Evolutionary conservation across 2,888 invertebrate genomes (phyloP), one percentile per base, ranked within the genome.

Genomic region (Chaitophorus viminalis): DNA sequence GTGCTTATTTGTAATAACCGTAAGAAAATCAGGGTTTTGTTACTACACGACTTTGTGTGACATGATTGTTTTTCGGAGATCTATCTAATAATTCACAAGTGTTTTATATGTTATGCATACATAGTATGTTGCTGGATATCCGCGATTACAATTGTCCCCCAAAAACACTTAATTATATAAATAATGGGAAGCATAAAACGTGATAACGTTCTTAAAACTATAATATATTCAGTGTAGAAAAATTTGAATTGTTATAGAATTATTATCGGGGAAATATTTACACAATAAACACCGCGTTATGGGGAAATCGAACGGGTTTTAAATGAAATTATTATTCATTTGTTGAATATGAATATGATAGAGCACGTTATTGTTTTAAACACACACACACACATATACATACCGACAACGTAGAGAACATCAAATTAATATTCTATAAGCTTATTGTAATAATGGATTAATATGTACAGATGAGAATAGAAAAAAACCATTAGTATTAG

Each of bases 11-110:
- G 54, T 46, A 8, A 4, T 18, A 21, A 21, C 1, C 6, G 46
- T 29, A 65, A 79, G 29, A 18, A 81, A 68, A 68, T 81, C 46
- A 14, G 68, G 39, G n/a, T n/a, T 18, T 29, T 70, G 17, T 68
- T 81, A 39, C 81, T 21, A 60, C 21, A 60, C n/a, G n/a, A n/a
- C 60, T 60, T 18, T 29, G 39, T 31, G 39, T 68, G 29, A 21
- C 31, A 21, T 25, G 29, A n/a, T n/a, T n/a, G 68, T 11, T 29
- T 70, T 31, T 46, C 8, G 4, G 21, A 8, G 46, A 81, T 29
- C 46, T 14, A 29, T 31, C 29, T 81, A 70, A 70, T 81, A 70
- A 81, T 46, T 60, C 25, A 46, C 68, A n/a, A n/a, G n/a, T n/a
- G n/a, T n/a, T n/a, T n/a, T n/a, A n/a, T n/a, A 14, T 29, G 11